A percentile compares a stretch with the other conserved stretches of the same genome.
phyloP scores from a whole-genome alignment of 2,113 vertebrate genomes.

The Forbesichthys papilliferus region DNA sequence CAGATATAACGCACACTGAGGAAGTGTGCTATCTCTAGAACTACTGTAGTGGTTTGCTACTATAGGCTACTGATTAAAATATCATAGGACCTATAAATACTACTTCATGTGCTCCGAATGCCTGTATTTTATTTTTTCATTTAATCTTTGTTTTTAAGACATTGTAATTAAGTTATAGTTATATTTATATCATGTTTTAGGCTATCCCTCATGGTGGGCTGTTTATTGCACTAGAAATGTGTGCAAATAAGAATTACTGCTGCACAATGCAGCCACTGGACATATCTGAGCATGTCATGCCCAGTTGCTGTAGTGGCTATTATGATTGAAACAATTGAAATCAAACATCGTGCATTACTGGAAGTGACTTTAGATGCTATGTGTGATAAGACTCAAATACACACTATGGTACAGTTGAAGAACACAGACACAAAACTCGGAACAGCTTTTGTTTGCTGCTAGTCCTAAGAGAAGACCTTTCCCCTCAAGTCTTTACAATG shows the following conservation, averaged over 20 bases:
- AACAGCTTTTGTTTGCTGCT: constrained; percentile 73
- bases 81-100: too few relatives aligned
- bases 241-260: constrained; percentile 72
- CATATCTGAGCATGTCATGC: constrained; percentile 58
- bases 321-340: constrained; percentile 78
- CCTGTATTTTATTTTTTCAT: background rate
- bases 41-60: too few relatives aligned
- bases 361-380: constrained; percentile 76
- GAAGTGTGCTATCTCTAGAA: too few relatives aligned
- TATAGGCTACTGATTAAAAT: too few relatives aligned
- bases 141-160: background rate
- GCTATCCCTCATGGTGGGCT: constrained; percentile 9
- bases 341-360: constrained; percentile 70
- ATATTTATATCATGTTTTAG: background rate
- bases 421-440: constrained; percentile 74
- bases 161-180: background rate
- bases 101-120: too few relatives aligned
- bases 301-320: constrained; percentile 56
- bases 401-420: constrained; percentile 51
- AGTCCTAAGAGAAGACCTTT: constrained; percentile 49
- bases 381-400: constrained; percentile 70
- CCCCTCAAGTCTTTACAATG: constrained; percentile 59
- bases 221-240: constrained; percentile 66
- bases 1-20: too few relatives aligned
- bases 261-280: constrained; percentile 72